Percentiles rank a stretch among this genome's conserved stretches.
These are phyloP conservation scores for Sebastes elongatus DNA, from an alignment of 2,797 vertebrate genomes.

Conservation along the genomic window DNA sequence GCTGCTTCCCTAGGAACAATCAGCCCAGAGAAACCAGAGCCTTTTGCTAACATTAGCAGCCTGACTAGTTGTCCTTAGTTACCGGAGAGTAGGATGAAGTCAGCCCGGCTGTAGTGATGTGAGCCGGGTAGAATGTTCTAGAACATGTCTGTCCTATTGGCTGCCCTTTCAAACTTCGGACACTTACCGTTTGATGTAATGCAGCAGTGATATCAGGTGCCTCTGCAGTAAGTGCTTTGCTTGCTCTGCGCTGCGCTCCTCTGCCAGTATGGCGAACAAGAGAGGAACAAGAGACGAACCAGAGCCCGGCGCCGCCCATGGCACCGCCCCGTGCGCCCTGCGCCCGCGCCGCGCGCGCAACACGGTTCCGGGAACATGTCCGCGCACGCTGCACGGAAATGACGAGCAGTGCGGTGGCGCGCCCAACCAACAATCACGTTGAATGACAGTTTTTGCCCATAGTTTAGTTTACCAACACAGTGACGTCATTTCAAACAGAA, in stretches of 20 bases:
- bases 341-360: constrained; percentile 18
- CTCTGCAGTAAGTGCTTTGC: constrained; percentile 49
- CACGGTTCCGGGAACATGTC: constrained; percentile 33
- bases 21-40: constrained; percentile 44
- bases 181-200: constrained; percentile 56
- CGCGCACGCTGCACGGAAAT: constrained; percentile 23
- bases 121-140: background rate
- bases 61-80: constrained; percentile 39
- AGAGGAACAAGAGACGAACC: constrained; percentile 2
- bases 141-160: fast-evolving
- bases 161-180: background rate
- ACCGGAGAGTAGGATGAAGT: background rate
- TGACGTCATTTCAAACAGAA: no score
- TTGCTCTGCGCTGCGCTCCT: constrained; percentile 46
- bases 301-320: constrained; percentile 64
- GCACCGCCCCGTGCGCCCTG: constrained; percentile 66
- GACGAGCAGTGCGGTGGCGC: background rate
- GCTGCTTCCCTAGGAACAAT: constrained; percentile 42
- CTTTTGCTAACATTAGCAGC: constrained; percentile 59
- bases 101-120: fast-evolving
- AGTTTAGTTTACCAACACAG: background rate
- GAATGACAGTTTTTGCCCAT: background rate
- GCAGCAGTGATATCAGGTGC: constrained; percentile 59
- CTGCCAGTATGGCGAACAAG: constrained; percentile 79
- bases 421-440: background rate